phyloP scores from a whole-genome alignment of 2,888 invertebrate species.

The Hyposoter didymator region DNA sequence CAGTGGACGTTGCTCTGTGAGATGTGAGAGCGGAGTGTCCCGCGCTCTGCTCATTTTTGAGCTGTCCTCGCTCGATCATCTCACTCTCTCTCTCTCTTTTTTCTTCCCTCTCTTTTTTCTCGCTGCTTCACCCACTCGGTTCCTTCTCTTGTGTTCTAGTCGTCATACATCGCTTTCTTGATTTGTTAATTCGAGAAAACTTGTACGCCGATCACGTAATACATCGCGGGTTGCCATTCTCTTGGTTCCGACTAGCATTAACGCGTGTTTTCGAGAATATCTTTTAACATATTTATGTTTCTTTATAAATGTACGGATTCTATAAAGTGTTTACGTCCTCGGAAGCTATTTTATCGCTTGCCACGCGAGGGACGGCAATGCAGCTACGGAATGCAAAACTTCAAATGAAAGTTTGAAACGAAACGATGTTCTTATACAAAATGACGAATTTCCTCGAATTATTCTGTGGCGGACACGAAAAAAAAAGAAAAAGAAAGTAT shows the following conservation, averaged over 20 bases:
- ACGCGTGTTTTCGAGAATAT: slow-evolving; percentile 40
- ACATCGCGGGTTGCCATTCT: slow-evolving; percentile 54
- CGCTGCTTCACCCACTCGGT: slow-evolving; percentile 10
- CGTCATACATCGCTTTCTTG: slow-evolving; percentile 16
- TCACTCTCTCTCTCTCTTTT: slow-evolving; percentile 14
- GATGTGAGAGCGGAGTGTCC: slow-evolving; percentile 17
- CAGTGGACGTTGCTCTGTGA: slow-evolving; percentile 59
- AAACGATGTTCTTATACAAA: background rate
- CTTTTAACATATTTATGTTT: slow-evolving; percentile 39
- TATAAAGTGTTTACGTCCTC: slow-evolving; percentile 27
- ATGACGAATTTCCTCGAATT: background rate
- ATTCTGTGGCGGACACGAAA: background rate
- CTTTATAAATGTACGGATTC: slow-evolving; percentile 34
- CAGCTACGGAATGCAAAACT: background rate
- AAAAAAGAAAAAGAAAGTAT: background rate
- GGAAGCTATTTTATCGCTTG: background rate
- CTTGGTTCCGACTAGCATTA: slow-evolving; percentile 55
- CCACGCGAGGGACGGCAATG: background rate
- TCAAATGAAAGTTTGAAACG: background rate
- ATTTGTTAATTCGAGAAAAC: slow-evolving; percentile 65
- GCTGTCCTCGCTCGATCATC: slow-evolving; percentile 40
- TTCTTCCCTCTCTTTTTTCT: background rate
- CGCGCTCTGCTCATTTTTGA: background rate
- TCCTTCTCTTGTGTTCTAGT: slow-evolving; percentile 21
- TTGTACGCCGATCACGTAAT: slow-evolving; percentile 66